phyloP scores from a whole-genome alignment of 1,140 invertebrate genomes.

The fruit fly (Drosophila melanogaster) region Release_6_plus_ISO1_MT NT_037436.4:6880501-6881000 shows the following conservation, averaged over 20 bases:
- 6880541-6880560: constrained; percentile 12
- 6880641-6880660: constrained; percentile 26
- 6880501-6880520: constrained; percentile 84
- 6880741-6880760: constrained; percentile 73
- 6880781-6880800: not conserved
- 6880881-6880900: not conserved
- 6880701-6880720: constrained; percentile 77
- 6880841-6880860: not conserved
- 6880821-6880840: not conserved
- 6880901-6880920: not conserved
- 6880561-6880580: not conserved
- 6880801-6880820: constrained; percentile 1
- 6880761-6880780: constrained; percentile 39
- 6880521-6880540: constrained; percentile 65
- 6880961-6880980: too few relatives aligned
- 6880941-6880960: not conserved
- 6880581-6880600: constrained; percentile 33
- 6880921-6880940: not conserved
- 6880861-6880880: not conserved
- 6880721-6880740: constrained; percentile 32
- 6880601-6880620: constrained; percentile 55
- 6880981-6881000: too few relatives aligned
- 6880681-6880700: constrained; percentile 78
- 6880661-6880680: constrained; percentile 23
- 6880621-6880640: constrained; percentile 65